phyloP scores from a whole-genome alignment of 2,113 vertebrate species.

The Aspiorhynchus laticeps region DNA sequence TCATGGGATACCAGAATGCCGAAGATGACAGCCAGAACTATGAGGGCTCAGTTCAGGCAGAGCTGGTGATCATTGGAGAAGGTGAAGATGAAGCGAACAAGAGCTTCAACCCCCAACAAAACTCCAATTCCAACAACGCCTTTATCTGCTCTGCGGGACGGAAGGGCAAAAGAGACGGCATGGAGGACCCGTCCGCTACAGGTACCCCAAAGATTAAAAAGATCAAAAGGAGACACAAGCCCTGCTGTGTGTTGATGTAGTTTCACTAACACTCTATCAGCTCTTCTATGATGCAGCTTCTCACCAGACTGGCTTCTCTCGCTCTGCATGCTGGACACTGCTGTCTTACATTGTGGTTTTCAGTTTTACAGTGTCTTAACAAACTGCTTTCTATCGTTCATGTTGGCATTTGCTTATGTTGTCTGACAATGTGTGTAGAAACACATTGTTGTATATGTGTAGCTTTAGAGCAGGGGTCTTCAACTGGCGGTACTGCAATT shows the following conservation, averaged over 20 bases:
- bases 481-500: background rate
- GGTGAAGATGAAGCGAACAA: constrained; percentile 66
- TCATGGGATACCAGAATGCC: constrained; percentile 91
- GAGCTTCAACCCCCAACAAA: background rate
- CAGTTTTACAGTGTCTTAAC: constrained; percentile 18
- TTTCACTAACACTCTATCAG: constrained; percentile 49
- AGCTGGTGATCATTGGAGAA: constrained; percentile 86
- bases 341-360: background rate
- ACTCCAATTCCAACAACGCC: constrained; percentile 4
- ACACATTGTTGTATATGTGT: background rate
- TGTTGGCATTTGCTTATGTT: constrained; percentile 1
- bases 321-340: constrained; percentile 35
- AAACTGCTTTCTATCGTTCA: background rate
- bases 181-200: constrained; percentile 69
- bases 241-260: constrained; percentile 77
- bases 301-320: constrained; percentile 7
- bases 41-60: constrained; percentile 81
- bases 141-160: background rate
- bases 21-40: constrained; percentile 74
- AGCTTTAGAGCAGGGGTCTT: constrained; percentile 8
- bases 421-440: background rate
- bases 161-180: constrained; percentile 56
- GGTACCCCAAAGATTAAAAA: constrained; percentile 69
- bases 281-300: constrained; percentile 36
- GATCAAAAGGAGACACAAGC: constrained; percentile 68